Evolutionary conservation across 2,888 invertebrate species (phyloP), one percentile per base, ranked within the genome.

Genomic region (Marronus borbonicus): DNA sequence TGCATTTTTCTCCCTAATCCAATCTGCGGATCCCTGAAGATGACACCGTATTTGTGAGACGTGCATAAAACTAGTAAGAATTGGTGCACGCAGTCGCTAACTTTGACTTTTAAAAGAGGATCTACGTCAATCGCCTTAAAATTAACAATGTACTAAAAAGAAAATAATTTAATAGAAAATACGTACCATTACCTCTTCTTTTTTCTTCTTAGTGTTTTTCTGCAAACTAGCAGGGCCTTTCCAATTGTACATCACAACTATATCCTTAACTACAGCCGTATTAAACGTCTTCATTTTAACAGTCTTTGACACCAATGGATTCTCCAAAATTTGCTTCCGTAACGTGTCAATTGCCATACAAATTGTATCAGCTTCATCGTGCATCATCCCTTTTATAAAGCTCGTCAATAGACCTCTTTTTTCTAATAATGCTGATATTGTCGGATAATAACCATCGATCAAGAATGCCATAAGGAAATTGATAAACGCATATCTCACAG

Each of bases 391-490:
- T 8, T 91, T 90, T 78, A 93, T 90, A 12, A 94, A 90, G 65
- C 92, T 89, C 2, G 91, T 89, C 0, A 95, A 87, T 14, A 94
- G 86, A 0, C 92, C 91, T 76, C 91, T 91, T 82, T 94, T 94
- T 80, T 95, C 94, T 28, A 96, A 86, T 68, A 96, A 89, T 24
- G 93, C 91, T 82, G 92, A 92, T 55, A 95, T 92, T 0, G 93
- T 89, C 0, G 92, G 89, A 28, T 91, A 88, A 85, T 95, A 93
- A 0, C 93, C 94, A 79, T 95, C 94, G 3, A 95, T 89, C 50
- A 97, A 87, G 86, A 95, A 95, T 1, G 95, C 92, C 49, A 95
- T 90, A 80, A 96, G 89, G 83, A 96, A 95, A 84, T 94, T 93
- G 55, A 96, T 92, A 85, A 93, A 94, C 80, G 93, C 91, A 58